Evolutionary conservation across 2,113 vertebrate genomes (phyloP), one percentile per base, ranked within the genome.

Genomic region (Mesocricetus auratus): DNA sequence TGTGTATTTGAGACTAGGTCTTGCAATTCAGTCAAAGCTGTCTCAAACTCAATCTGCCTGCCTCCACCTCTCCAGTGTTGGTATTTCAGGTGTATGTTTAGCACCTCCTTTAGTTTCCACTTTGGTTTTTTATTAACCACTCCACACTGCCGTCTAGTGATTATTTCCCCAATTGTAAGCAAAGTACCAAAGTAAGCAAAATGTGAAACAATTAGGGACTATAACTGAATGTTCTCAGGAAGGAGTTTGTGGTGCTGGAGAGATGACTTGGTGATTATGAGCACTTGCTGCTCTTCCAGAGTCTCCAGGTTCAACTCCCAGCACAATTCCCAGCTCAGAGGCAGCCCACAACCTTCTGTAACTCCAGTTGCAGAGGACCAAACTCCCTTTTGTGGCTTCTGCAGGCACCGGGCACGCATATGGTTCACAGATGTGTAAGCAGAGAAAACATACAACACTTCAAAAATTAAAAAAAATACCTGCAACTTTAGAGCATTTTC

Each of bases 91-190:
- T 39, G 45, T 42, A 15, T 56, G 21, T 71, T 15, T 16, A 33
- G 16, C 15, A 45, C 39, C 24, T 42, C n/a, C 56, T 29, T 29
- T 64, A 29, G 39, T 60, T 64, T 45, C 39, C 15, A 45, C 6
- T 3, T 62, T 7, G 7, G 7, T 50, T 75, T 66, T 86, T 93
- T 69, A 17, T 45, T 9, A 29, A 79, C 69, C 68, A 26, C 68
- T 42, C 56, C 22, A 58, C 24, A 66, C 8, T 39, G 74, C 47
- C 81, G 19, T 24, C 79, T 89, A n/a, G 16, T 62, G 92, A 31
- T 17, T 77, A 8, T 33, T 12, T 42, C 45, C 26, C 7, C 83
- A 89, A 89, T 71, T 96, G 64, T 39, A 92, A 94, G 88, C 92
- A 83, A 97, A 95, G 42, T 45, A 7, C 2, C 21, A 31, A 69